These are phyloP conservation scores for Morpho deidamia DNA, from an alignment of 2,888 invertebrate species.

Conservation along the genomic window DNA sequence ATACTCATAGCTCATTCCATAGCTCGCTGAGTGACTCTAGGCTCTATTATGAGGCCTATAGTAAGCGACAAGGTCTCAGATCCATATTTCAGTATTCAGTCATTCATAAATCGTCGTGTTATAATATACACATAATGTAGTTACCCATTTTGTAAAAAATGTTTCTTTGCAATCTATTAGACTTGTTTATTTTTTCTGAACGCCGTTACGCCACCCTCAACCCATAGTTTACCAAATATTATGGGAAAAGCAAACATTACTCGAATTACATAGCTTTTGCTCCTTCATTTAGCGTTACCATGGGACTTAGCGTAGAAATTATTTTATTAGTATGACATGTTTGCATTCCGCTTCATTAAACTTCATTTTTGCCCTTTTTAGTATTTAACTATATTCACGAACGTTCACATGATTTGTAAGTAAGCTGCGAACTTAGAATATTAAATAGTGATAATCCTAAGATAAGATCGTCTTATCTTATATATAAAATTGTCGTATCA, in stretches of 20 bases:
- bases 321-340: slow-evolving; percentile 29
- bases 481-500: too few species aligned
- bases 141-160: background rate
- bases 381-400: background rate
- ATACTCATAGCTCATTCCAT: too few species aligned
- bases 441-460: too few species aligned
- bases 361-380: slow-evolving; percentile 5
- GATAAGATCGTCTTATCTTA: too few species aligned
- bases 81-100: too few species aligned
- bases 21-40: too few species aligned
- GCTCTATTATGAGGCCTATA: too few species aligned
- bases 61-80: too few species aligned
- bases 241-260: slow-evolving; percentile 72
- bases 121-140: slow-evolving; percentile 22
- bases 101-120: too few species aligned
- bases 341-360: slow-evolving; percentile 27
- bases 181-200: slow-evolving; percentile 7
- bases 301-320: slow-evolving; percentile 40
- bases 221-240: slow-evolving; percentile 57
- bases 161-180: background rate
- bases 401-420: too few species aligned
- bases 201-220: slow-evolving; percentile 34
- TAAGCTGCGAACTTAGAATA: too few species aligned
- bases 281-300: slow-evolving; percentile 42
- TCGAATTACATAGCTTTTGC: slow-evolving; percentile 60